Conservation (phyloP, 1,140 invertebrate species). For the Scaptomyza pallida region DNA sequence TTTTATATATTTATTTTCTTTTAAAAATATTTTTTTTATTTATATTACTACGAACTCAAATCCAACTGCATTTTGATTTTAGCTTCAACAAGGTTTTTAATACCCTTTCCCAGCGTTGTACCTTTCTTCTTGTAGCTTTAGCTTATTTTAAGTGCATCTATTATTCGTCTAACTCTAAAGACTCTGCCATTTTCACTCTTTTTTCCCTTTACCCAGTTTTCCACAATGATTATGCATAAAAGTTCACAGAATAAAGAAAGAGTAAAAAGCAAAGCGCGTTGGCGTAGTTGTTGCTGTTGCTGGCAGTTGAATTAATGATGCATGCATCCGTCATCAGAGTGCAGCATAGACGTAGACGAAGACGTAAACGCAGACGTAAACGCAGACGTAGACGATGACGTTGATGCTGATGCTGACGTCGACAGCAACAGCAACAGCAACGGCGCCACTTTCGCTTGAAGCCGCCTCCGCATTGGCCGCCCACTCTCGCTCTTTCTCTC, state of each 20-base stretch:
- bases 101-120: neutral
- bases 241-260: slow-evolving; percentile 33
- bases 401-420: too few species aligned
- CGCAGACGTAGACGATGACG: slow-evolving; percentile 35
- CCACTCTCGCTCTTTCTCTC: slow-evolving; percentile 30
- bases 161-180: neutral
- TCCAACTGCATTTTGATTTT: too few species aligned
- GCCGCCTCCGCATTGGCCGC: slow-evolving; percentile 41
- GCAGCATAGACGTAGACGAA: slow-evolving; percentile 41
- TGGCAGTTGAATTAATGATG: slow-evolving; percentile 78
- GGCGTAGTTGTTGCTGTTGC: slow-evolving; percentile 38
- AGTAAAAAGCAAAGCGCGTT: slow-evolving; percentile 39
- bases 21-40: too few species aligned
- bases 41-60: too few species aligned
- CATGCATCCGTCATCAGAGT: slow-evolving; percentile 79
- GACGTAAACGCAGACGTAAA: slow-evolving; percentile 29
- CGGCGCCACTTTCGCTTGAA: slow-evolving; percentile 63
- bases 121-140: neutral
- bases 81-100: too few species aligned
- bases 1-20: too few species aligned
- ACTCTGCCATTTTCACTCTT: neutral
- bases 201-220: neutral
- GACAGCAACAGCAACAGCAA: slow-evolving; percentile 12
- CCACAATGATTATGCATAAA: slow-evolving; percentile 59
- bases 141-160: neutral